Percentiles rank a stretch among this genome's conserved stretches.
Evolutionary conservation across 2,113 vertebrate species (phyloP).

Genomic region (Ciconia boyciana): DNA sequence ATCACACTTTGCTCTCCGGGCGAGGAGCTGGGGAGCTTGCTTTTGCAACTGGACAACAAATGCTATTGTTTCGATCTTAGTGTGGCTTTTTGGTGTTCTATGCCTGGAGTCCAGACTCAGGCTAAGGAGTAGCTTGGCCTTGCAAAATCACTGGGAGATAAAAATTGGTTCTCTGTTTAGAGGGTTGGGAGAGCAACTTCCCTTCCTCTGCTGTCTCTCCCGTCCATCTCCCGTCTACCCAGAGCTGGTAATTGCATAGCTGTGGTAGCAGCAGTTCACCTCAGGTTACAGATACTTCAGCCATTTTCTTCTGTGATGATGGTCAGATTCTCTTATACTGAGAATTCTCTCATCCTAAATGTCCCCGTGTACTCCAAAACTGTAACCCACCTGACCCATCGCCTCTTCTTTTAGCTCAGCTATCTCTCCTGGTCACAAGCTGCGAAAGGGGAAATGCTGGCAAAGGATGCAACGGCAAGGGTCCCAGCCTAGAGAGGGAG

Average conservation of each 20-base stretch:
- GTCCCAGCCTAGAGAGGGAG: background rate
- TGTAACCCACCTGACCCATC: background rate
- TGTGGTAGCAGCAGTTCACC: background rate
- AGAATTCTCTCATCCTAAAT: background rate
- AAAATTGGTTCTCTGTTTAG: background rate
- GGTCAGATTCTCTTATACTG: background rate
- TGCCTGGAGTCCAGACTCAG: background rate
- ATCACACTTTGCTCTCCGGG: rapidly evolving
- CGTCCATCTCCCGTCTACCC: no score
- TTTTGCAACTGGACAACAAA: background rate
- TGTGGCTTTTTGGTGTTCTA: background rate
- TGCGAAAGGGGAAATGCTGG: background rate
- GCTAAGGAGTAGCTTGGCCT: background rate
- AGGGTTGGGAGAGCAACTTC: background rate
- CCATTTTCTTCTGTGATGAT: no score
- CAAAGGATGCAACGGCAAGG: no score
- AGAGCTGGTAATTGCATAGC: background rate
- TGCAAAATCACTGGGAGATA: background rate
- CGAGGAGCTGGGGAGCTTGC: no score
- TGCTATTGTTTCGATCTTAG: background rate
- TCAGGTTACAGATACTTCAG: no score
- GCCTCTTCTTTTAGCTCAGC: background rate
- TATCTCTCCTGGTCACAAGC: background rate
- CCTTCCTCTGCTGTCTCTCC: background rate
- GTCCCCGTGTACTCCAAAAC: background rate